Conservation (phyloP, 2,888 invertebrate genomes). For the Fissipunctia ypsillon region DNA sequence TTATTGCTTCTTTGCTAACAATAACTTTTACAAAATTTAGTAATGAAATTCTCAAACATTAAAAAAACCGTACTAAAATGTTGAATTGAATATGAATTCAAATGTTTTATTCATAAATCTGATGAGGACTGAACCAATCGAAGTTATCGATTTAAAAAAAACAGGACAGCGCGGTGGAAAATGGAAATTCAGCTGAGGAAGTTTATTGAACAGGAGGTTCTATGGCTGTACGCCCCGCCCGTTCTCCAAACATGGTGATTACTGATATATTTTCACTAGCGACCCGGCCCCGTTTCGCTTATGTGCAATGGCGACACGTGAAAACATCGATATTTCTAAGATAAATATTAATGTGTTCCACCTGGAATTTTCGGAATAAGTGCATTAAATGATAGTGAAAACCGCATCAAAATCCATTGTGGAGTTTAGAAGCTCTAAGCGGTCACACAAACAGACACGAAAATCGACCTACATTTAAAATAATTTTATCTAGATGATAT, state of each 20-base stretch:
- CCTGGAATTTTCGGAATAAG: not conserved
- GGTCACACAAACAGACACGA: too few species aligned
- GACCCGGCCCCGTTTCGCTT: too few species aligned
- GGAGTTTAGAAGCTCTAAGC: not conserved
- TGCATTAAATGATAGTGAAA: not conserved
- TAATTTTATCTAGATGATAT: too few species aligned
- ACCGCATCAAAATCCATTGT: not conserved
- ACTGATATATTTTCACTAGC: not conserved
- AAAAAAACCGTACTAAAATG: slow-evolving; percentile 37
- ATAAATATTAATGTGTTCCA: too few species aligned
- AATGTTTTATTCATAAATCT: slow-evolving; percentile 51
- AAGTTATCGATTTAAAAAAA: slow-evolving; percentile 37
- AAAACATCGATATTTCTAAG: too few species aligned
- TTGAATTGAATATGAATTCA: slow-evolving; percentile 34
- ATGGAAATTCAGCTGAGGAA: not conserved
- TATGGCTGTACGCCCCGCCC: not conserved
- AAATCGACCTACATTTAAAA: too few species aligned
- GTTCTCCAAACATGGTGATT: not conserved
- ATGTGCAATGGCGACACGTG: too few species aligned
- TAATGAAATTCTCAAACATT: slow-evolving; percentile 6
- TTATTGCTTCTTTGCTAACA: not conserved
- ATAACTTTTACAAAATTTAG: slow-evolving; percentile 17
- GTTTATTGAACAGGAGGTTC: not conserved
- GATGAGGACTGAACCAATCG: slow-evolving; percentile 16
- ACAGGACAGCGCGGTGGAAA: not conserved